Base-by-base conservation (phyloP, 2,113 vertebrate species). In the Phainopepla nitens region DNA sequence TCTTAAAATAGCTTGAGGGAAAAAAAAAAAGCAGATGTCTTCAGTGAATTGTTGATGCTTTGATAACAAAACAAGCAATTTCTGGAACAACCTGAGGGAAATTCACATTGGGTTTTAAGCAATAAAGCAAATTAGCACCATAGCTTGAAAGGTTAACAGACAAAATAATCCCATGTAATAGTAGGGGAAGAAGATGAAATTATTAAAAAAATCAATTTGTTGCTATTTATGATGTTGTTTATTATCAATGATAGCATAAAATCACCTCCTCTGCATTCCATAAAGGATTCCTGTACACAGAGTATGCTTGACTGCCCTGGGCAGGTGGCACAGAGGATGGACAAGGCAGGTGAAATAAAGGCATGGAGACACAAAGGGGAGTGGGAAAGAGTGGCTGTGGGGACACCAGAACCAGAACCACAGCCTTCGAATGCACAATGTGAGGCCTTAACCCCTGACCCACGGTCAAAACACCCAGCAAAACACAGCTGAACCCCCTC, bases 81-180 rank as follows among this genome's bases (percentile, higher is more conserved):
- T 94, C 79, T 90, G 79, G 11, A 93, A 77, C 36, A 93, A 85
- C 85, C 88, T 80, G 85, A 13, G 76, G 93, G 89, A 92, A 86
- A 92, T 83, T 78, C 56, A 70, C 4, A 2, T 83, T 58, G 51
- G 4, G 60, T 94, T 89, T 95, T 94, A 94, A 94, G 64, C 93
- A 95, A 90, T 90, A 91, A 93, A 94, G 47, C 85, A 95, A 94
- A 96, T 96, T 96, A 95, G 88, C 64, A 80, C 39, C 47, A 36
- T 51, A 87, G 58, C 58, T 90, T 91, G 89, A 94, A 91, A 97
- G 85, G 88, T 88, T 94, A 96, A 87, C 42, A 91, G 53, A 82
- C 25, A 90, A 78, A 80, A 90, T 73, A 86, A 82, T 85, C 54
- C 35, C 47, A 77, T 29, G 33, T 71, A 77, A 73, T 58, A 94